Percentiles rank a stretch among this genome's conserved stretches.
phyloP scores from a whole-genome alignment of 2,888 invertebrate genomes.

The Boloria selene region DNA sequence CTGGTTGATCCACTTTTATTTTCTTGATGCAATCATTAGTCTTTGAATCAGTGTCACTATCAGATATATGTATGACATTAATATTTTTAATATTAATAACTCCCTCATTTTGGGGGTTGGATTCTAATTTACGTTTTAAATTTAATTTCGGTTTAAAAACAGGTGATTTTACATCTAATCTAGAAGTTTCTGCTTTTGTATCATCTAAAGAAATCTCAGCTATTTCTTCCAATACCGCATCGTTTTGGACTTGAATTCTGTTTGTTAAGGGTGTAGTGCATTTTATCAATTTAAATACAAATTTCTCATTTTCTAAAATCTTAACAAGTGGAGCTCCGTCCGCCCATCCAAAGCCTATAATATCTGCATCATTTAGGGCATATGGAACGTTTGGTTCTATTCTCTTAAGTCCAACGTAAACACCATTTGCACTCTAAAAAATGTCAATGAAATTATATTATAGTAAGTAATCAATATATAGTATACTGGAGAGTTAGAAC shows the following conservation, averaged over 20 bases:
- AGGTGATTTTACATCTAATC: conserved; percentile 39
- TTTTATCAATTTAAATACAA: conserved; percentile 62
- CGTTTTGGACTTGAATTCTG: conserved; percentile 59
- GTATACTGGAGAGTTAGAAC: no score
- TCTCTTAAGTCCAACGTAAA: conserved; percentile 74
- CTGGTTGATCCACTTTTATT: conserved; percentile 51
- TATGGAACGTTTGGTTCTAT: conserved; percentile 62
- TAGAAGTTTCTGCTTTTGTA: conserved; percentile 5
- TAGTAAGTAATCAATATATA: neutral
- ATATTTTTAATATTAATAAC: conserved; percentile 42
- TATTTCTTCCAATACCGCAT: conserved; percentile 55
- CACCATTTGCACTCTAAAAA: conserved; percentile 83
- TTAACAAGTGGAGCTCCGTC: conserved; percentile 52
- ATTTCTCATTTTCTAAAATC: conserved; percentile 64
- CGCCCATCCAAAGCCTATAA: conserved; percentile 81
- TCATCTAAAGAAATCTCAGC: conserved; percentile 45
- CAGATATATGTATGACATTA: conserved; percentile 52
- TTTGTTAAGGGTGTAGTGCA: conserved; percentile 47
- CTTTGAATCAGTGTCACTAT: conserved; percentile 57
- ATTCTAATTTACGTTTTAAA: conserved; percentile 58
- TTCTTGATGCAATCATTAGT: conserved; percentile 46
- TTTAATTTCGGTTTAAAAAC: conserved; percentile 45
- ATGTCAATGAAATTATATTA: conserved; percentile 28
- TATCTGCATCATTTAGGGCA: conserved; percentile 65
- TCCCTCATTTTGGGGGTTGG: conserved; percentile 24